Evolutionary conservation across 1,140 invertebrate species (phyloP), one percentile per base, ranked within the genome.

Genomic region (Lineus longissimus): DNA sequence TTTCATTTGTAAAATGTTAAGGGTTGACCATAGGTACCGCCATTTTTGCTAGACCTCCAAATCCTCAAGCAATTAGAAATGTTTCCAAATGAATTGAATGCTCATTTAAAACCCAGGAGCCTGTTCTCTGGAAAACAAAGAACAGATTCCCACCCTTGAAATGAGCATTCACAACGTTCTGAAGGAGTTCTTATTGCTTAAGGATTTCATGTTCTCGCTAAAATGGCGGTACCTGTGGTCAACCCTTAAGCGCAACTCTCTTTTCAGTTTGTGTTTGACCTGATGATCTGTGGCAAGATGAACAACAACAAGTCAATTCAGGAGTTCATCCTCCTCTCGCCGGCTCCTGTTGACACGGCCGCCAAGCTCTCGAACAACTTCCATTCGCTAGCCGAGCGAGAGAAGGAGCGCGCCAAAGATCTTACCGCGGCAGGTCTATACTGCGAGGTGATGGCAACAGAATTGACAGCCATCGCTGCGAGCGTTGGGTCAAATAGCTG

Each of bases 261-360:
- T 68, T 80, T 85, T 59, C 78, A 91, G 88, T 99, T 98, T 80
- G 93, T 99, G 27, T 97, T 97, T 82, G 98, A 99, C 80, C 84
- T 99, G 73, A 99, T 98, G 94, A 89, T 97, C 4, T 96, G 95
- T 80, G 96, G 95, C 11, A 98, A 98, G 82, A 93, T 94, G 71
- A 90, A 93, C 81, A 91, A 94, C 69, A 97, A 98, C 80, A 91
- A 93, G 71, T 95, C 96, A 0, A 93, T 99, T 36, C 90, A 97
- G 77, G 95, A 98, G 75, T 98, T 98, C 78, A 90, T 99, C 23
- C 83, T 98, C 25, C 91, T 96, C 2, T 97, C 95, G 0, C 93
- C 95, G 19, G 96, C 96, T 11, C 97, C 97, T 0, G 94, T 98
- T 9, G 96, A 99, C 76, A 95, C 95, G 13, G 96, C 97, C 7